Evolutionary conservation across 2,113 vertebrate genomes (phyloP), one percentile per base, ranked within the genome.

Genomic region (Setophaga coronata): DNA sequence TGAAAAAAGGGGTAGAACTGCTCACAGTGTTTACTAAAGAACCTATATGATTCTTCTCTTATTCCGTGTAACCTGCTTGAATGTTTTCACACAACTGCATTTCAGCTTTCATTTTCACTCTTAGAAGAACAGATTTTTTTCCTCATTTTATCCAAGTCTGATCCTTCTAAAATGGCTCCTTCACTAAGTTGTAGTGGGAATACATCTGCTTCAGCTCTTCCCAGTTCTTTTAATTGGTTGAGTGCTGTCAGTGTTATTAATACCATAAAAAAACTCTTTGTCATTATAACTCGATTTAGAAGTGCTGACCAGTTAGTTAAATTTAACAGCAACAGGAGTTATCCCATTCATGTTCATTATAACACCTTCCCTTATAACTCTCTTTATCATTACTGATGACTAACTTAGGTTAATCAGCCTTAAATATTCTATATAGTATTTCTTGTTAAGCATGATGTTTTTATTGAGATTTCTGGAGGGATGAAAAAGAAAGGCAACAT

Each of bases 91-190:
- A 29, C 6, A 57, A 18, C 10, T 88, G 12, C 42, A 25, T 72
- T 65, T 79, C 70, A 87, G 16, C 11, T 56, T 71, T 67, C 28
- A 40, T 84, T 78, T 87, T 83, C n/a, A 70, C 17, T 73, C 31
- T 26, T 57, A 42, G 31, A 42, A 38, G 72, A 79, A 53, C 9
- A 3, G 16, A 26, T 16, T 38, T 43, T 43, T 67, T 31, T 34
- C 8, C 11, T 53, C 2, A 14, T 78, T 74, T 89, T 71, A 51
- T 42, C 5, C 12, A 14, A 0, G 0, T 29, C 7, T 38, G 5
- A 76, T 61, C 16, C 24, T 66, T 76, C 38, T 74, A 40, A 65
- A 94, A 53, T 70, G 1, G 1, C 62, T 74, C 23, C 9, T 72
- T 84, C 11, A 9, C 5, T 24, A 18, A 3, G 3, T 67, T 87